Evolutionary conservation across 2,888 invertebrate species (phyloP), one percentile per base, ranked within the genome.

Genomic region (Epinotia nisella): DNA sequence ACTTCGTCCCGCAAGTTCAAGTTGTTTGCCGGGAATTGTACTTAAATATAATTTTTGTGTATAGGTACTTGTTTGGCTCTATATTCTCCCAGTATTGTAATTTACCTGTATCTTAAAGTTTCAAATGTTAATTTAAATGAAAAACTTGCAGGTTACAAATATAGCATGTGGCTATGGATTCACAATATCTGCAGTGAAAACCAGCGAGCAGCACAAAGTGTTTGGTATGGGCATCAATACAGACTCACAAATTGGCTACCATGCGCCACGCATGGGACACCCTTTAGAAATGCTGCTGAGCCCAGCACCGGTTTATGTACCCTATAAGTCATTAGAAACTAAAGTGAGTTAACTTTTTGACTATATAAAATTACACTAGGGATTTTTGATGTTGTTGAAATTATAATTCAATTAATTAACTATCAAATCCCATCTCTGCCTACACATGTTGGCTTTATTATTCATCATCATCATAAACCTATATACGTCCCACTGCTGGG

Each of bases 191-290:
- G 95, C 96, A 9, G 95, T 97, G 0, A 94, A 95, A 74, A 94
- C 95, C 0, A 91, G 95, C 11, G 94, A 95, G 76, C 94, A 95
- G 17, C 94, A 95, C 75, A 95, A 96, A 84, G 89, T 98, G 35
- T 98, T 97, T 92, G 99, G 98, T 0, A 96, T 96, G 29, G 99
- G 99, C 0, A 95, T 99, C 56, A 99, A 99, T 87, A 97, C 97
- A 0, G 98, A 98, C 89, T 97, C 98, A 0, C 99, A 99, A 89
- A 94, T 99, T 75, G 98, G 98, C 67, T 96, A 94, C 81, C 96
- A 96, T 79, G 93, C 93, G 41, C 94, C 95, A 0, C 90, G 95
- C 41, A 93, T 93, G 58, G 95, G 95, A 0, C 94, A 95, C 76
- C 96, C 96, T 0, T 85, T 97, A 56, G 96, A 96, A 81, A 81